Conservation (phyloP, 2,797 vertebrate genomes). For the Platalea minor region DNA sequence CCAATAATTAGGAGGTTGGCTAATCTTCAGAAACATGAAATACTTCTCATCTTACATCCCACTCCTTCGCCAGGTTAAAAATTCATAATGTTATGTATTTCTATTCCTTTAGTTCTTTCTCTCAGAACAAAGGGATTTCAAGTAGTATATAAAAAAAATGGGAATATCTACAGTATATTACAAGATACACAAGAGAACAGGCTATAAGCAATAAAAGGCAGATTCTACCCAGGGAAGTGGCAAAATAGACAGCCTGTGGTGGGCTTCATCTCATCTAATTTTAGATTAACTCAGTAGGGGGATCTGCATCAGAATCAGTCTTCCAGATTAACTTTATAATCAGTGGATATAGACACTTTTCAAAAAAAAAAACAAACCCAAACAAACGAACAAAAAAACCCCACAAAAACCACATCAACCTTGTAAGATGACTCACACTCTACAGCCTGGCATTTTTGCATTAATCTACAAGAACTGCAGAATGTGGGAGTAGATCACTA, state of each 20-base stretch:
- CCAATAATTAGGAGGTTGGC: neutral
- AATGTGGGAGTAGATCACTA: neutral
- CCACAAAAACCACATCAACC: accelerated
- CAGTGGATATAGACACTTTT: too few species aligned
- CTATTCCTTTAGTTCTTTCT: neutral
- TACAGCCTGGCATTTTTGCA: neutral
- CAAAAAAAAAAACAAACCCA: neutral
- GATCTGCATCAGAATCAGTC: neutral
- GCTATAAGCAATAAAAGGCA: neutral
- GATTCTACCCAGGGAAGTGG: neutral
- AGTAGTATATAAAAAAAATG: neutral
- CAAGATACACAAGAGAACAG: neutral
- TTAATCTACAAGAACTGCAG: neutral
- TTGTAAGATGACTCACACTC: neutral
- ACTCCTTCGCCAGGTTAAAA: neutral
- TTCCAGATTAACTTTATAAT: neutral
- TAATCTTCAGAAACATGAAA: neutral
- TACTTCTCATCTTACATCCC: neutral
- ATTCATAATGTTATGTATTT: neutral
- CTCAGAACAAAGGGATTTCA: neutral
- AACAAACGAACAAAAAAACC: too few species aligned
- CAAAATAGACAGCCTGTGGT: neutral
- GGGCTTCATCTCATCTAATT: neutral
- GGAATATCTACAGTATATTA: neutral
- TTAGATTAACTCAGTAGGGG: neutral